Evolutionary conservation across 2,113 vertebrate species (phyloP), one percentile per base, ranked within the genome.

Genomic region (Oryzias curvinotus): DNA sequence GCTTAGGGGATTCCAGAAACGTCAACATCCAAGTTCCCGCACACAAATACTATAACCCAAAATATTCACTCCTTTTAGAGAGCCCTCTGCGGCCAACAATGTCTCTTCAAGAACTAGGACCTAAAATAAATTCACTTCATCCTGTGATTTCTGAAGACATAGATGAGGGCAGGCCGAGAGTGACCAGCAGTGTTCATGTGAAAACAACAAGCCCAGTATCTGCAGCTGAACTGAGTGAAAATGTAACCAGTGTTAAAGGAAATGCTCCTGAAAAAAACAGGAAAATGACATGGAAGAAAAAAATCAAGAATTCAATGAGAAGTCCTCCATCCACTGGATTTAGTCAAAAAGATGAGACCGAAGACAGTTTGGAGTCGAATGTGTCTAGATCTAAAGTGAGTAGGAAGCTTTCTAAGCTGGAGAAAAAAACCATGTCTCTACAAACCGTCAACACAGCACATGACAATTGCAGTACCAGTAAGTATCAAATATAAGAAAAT

Each of bases 1-100:
- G 48, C 49, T 68, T 91, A 6, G 90, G 90, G 41, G 86, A 90
- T n/a, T 50, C 80, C 1, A 50, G 25, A 0, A 83, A 78, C 1
- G 68, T 26, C 0, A 28, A 62, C 17, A 68, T 90, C 52, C 71
- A 88, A 68, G 94, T 96, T 0, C 96, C 97, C 15, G 94, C 95
- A 1, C 94, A 96, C 68, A 98, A 98, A 73, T 91, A 93, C 55
- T 89, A 98, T 91, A 98, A 97, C 65, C 97, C 97, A 52, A 98
- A 96, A 75, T 99, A 99, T 3, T 80, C 85, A 2, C 86, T 99
- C 65, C 93, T 89, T 14, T 68, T 93, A 0, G 92, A 92, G 8
- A 76, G 71, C 13, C 0, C 1, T 16, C 65, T 64, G 1, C 79
- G 36, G 15, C 23, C 62, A 1, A 1, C 68, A 0, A 30, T 47